Conservation (phyloP, 2,888 invertebrate species). For the Andrena marginata region DNA sequence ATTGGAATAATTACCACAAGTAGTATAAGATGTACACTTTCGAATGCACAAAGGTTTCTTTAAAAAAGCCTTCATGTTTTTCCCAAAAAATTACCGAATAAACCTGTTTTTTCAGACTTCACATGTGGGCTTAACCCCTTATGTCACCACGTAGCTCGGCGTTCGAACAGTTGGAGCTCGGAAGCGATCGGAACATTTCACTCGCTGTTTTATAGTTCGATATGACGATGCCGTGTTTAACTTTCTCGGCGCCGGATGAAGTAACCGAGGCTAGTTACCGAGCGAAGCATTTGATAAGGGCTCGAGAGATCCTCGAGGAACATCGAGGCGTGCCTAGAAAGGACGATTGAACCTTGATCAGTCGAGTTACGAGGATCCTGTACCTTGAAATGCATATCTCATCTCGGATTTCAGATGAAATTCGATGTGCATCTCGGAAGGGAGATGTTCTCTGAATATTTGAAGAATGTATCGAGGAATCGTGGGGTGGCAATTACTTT, state of each 20-base stretch:
- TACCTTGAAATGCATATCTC: not conserved
- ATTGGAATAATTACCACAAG: no score
- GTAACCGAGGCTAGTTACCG: conserved; percentile 8
- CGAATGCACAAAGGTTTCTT: no score
- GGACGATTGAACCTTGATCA: not conserved
- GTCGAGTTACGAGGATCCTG: not conserved
- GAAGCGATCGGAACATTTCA: conserved; percentile 3
- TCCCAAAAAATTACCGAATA: no score
- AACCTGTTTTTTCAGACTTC: no score
- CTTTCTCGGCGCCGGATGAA: not conserved
- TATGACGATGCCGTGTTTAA: conserved; percentile 19
- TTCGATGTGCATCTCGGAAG: not conserved
- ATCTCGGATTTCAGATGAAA: not conserved
- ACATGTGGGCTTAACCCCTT: no score
- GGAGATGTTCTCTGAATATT: not conserved
- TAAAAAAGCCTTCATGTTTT: no score
- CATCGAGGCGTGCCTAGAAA: not conserved
- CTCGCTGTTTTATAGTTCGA: conserved; percentile 7
- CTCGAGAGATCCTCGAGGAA: not conserved
- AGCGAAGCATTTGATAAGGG: not conserved
- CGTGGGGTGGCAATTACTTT: not conserved
- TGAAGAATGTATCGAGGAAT: not conserved
- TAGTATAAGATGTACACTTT: no score
- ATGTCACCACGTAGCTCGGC: not conserved
- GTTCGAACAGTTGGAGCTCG: conserved; percentile 19